These are phyloP conservation scores for Anguilla japonica DNA, from an alignment of 2,113 vertebrate genomes.

Conservation along the genomic window DNA sequence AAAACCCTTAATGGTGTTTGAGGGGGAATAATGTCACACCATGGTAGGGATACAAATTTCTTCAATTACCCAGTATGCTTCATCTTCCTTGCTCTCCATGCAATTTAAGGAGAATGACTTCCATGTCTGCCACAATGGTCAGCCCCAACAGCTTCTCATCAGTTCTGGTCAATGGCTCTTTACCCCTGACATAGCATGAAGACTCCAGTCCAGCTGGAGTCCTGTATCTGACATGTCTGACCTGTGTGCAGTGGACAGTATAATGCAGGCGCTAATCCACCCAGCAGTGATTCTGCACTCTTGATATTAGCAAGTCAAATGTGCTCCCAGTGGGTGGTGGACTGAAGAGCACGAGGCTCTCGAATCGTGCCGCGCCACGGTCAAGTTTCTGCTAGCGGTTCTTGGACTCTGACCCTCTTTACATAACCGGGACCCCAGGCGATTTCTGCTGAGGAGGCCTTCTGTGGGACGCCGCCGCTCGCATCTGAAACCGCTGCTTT, in stretches of 20 bases:
- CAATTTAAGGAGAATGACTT: not conserved
- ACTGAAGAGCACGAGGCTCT: constrained; percentile 37
- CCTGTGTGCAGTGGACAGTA: constrained; percentile 48
- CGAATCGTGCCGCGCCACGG: constrained; percentile 28
- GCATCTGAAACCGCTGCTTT: constrained; percentile 24
- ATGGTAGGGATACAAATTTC: not conserved
- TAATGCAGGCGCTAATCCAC: constrained; percentile 53
- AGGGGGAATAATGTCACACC: not conserved
- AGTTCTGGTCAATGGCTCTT: not conserved
- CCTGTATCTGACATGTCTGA: constrained; percentile 51
- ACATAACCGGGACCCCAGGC: not conserved
- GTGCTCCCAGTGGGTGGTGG: constrained; percentile 55
- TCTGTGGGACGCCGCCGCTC: constrained; percentile 5
- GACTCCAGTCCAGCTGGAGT: constrained; percentile 40
- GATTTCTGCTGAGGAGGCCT: constrained; percentile 15
- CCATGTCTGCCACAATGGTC: not conserved
- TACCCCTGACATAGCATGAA: constrained; percentile 57
- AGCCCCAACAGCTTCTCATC: not conserved
- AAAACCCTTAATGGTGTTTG: not conserved
- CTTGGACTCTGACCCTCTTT: constrained; percentile 36
- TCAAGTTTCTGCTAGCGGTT: constrained; percentile 30
- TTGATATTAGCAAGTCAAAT: constrained; percentile 46
- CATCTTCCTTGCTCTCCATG: not conserved
- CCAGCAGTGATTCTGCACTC: constrained; percentile 36
- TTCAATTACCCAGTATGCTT: not conserved